Percentiles rank a stretch among this genome's conserved stretches.
These are phyloP conservation scores for Lasaia peninsularis DNA, from an alignment of 1,140 invertebrate species.

Conservation along the genomic window DNA sequence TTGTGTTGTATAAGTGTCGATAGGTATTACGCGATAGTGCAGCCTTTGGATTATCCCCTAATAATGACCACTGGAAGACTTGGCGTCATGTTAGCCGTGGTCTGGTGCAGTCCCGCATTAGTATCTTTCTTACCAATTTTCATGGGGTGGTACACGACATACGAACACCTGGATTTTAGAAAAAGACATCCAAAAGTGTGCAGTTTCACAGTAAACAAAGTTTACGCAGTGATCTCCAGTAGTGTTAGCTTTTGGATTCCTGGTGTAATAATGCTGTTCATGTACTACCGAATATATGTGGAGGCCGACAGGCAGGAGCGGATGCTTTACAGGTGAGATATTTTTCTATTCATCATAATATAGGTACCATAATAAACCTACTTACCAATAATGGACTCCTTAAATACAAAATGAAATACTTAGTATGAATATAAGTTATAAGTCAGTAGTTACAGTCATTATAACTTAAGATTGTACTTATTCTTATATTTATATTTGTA, in stretches of 20 bases:
- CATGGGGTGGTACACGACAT: conserved; percentile 93
- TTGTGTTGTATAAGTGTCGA: conserved; percentile 94
- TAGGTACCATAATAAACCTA: too few relatives aligned
- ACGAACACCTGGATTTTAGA: conserved; percentile 85
- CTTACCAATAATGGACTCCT: too few relatives aligned
- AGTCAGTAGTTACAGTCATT: too few relatives aligned
- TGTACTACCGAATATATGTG: conserved; percentile 95
- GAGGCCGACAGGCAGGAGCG: conserved; percentile 95
- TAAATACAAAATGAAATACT: too few relatives aligned
- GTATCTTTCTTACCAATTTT: conserved; percentile 98
- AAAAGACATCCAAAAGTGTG: conserved; percentile 87
- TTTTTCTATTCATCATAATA: too few relatives aligned
- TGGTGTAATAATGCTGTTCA: conserved; percentile 94
- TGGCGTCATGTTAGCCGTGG: conserved; percentile 87
- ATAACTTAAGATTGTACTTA: too few relatives aligned
- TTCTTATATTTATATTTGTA: too few relatives aligned
- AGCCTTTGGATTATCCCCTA: conserved; percentile 91
- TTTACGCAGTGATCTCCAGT: conserved; percentile 94
- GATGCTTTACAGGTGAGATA: conserved; percentile 89
- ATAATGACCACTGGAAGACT: conserved; percentile 90
- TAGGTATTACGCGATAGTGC: conserved; percentile 93
- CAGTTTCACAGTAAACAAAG: conserved; percentile 92
- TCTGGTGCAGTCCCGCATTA: conserved; percentile 94
- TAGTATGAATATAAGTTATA: too few relatives aligned
- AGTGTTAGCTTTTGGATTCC: conserved; percentile 97